A percentile compares a stretch with the other conserved stretches of the same genome.
phyloP scores from a whole-genome alignment of 2,888 invertebrate species.

The Zootermopsis nevadensis region DNA sequence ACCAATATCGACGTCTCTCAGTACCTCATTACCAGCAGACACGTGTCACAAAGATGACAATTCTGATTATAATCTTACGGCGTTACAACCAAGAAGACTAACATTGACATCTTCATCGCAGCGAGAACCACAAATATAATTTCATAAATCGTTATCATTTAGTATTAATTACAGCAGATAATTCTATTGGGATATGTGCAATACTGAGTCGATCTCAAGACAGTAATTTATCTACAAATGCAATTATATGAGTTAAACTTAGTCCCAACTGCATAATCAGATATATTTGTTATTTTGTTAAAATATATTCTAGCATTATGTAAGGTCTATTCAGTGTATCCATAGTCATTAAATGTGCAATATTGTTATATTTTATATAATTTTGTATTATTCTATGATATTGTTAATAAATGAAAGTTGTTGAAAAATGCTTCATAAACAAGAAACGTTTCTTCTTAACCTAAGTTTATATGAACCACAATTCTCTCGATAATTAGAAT shows the following conservation, averaged over 20 bases:
- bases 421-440: not conserved
- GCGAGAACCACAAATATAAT: not conserved
- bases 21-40: too few relatives aligned
- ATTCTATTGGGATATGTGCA: conserved; percentile 36
- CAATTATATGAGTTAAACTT: not conserved
- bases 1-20: too few relatives aligned
- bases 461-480: not conserved
- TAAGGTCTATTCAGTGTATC: not conserved
- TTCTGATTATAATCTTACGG: too few relatives aligned
- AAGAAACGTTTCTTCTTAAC: not conserved
- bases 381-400: not conserved
- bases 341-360: conserved; percentile 24
- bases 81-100: too few relatives aligned
- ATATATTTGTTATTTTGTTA: not conserved
- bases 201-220: conserved; percentile 33
- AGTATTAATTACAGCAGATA: not conserved
- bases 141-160: not conserved
- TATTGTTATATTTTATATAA: conserved; percentile 20
- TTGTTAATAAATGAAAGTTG: conserved; percentile 18
- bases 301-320: not conserved
- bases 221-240: not conserved
- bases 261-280: not conserved
- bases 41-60: too few relatives aligned
- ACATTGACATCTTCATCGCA: too few relatives aligned
- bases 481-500: not conserved